These are phyloP conservation scores for Papilio helenus DNA, from an alignment of 1,140 invertebrate species.

Conservation along the genomic window DNA sequence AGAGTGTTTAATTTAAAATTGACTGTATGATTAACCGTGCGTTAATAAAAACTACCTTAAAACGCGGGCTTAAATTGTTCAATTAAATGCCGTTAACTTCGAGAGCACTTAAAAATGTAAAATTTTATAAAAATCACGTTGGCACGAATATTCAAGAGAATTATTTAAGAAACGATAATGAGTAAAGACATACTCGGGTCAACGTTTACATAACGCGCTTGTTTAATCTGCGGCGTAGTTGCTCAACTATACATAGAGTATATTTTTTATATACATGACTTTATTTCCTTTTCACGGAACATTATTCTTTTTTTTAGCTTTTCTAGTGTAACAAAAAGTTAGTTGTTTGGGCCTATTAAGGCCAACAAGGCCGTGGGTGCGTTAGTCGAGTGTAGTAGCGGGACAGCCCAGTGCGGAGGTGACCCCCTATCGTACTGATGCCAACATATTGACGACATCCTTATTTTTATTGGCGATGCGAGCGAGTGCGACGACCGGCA, in stretches of 20 bases:
- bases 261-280: constrained; percentile 17
- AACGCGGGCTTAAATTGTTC: constrained; percentile 6
- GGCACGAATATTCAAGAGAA: not conserved
- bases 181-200: constrained; percentile 7
- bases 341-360: constrained; percentile 23
- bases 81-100: not conserved
- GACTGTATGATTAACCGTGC: not conserved
- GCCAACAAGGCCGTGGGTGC: constrained; percentile 28
- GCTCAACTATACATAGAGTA: not conserved
- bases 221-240: constrained; percentile 16
- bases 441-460: constrained; percentile 82
- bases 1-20: not conserved
- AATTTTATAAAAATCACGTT: constrained; percentile 2
- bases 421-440: constrained; percentile 70
- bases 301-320: not conserved
- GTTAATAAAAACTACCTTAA: not conserved
- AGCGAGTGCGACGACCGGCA: constrained; percentile 76
- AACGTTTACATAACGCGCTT: constrained; percentile 34
- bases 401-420: constrained; percentile 56
- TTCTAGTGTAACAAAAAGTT: not conserved
- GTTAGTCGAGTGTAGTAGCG: constrained; percentile 43
- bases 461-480: constrained; percentile 79
- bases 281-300: not conserved
- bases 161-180: constrained; percentile 27
- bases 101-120: not conserved